These are phyloP conservation scores for Pocillopora verrucosa DNA, from an alignment of 64 coral and sea anemone genomes.

Conservation along the genomic window DNA sequence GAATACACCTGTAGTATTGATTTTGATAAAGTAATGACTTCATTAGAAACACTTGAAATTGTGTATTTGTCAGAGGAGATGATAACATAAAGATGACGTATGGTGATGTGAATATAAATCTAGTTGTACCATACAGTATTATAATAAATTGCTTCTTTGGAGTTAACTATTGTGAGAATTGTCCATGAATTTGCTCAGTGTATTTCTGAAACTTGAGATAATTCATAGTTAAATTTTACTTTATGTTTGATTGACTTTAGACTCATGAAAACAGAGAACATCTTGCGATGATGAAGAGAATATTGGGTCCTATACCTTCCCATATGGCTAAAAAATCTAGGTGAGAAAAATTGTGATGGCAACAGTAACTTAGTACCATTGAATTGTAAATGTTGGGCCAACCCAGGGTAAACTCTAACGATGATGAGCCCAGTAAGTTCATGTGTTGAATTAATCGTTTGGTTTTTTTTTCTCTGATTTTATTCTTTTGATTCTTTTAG, in stretches of 20 bases:
- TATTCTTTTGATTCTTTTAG: conserved; percentile 27
- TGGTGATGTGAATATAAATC: too few species aligned
- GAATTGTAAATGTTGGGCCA: too few species aligned
- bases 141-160: too few species aligned
- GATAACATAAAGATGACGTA: too few species aligned
- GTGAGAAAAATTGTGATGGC: conserved; percentile 6
- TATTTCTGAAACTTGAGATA: background rate
- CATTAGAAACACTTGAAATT: background rate
- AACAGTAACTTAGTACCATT: too few species aligned
- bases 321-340: conserved; percentile 92
- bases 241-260: conserved; percentile 26
- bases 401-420: too few species aligned
- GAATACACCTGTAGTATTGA: background rate
- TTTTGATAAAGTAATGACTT: background rate
- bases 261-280: conserved; percentile 99
- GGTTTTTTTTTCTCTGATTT: background rate
- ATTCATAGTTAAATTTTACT: too few species aligned
- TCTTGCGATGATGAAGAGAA: conserved; percentile 99
- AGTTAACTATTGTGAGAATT: too few species aligned
- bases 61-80: too few species aligned
- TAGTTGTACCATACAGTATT: too few species aligned
- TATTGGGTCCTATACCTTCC: conserved; percentile 78
- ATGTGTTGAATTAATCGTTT: background rate
- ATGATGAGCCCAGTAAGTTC: too few species aligned
- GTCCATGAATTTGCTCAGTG: background rate